Conservation (phyloP, 1,140 invertebrate genomes). For the Bombus consobrinus region DNA sequence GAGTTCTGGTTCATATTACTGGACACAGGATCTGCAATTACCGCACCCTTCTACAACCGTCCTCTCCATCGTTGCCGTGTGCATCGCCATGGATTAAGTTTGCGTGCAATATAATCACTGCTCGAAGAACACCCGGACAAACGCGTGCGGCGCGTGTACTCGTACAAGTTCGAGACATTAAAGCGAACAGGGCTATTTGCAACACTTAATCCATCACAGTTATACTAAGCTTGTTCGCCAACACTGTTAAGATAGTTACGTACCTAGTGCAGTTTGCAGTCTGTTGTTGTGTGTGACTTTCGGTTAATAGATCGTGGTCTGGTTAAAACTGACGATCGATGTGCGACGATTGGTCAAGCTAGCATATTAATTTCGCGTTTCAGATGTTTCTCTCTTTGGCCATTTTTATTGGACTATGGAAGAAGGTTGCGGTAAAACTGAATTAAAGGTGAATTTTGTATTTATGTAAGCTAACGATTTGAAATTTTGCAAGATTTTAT, state of each 20-base stretch:
- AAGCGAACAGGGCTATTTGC: conserved; percentile 19
- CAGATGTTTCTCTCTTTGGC: too few species aligned
- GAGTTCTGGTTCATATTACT: not conserved
- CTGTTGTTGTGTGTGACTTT: not conserved
- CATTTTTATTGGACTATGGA: too few species aligned
- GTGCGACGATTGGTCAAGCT: not conserved
- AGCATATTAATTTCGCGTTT: not conserved
- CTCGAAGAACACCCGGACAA: not conserved
- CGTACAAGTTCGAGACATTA: not conserved
- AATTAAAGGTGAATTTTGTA: too few species aligned
- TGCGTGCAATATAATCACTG: conserved; percentile 15
- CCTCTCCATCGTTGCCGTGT: not conserved
- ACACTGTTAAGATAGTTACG: conserved; percentile 24
- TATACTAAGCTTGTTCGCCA: conserved; percentile 38
- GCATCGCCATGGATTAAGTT: conserved; percentile 16
- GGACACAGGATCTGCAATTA: not conserved
- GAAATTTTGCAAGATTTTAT: too few species aligned
- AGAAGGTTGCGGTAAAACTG: too few species aligned
- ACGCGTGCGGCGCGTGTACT: not conserved
- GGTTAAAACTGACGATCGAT: not conserved
- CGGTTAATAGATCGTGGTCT: not conserved
- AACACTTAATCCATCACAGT: conserved; percentile 49
- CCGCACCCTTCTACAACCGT: conserved; percentile 1
- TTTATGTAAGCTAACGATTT: too few species aligned
- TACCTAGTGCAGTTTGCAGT: not conserved